Evolutionary conservation across 2,113 vertebrate species (phyloP), one percentile per base, ranked within the genome.

Genomic region (Conger conger): DNA sequence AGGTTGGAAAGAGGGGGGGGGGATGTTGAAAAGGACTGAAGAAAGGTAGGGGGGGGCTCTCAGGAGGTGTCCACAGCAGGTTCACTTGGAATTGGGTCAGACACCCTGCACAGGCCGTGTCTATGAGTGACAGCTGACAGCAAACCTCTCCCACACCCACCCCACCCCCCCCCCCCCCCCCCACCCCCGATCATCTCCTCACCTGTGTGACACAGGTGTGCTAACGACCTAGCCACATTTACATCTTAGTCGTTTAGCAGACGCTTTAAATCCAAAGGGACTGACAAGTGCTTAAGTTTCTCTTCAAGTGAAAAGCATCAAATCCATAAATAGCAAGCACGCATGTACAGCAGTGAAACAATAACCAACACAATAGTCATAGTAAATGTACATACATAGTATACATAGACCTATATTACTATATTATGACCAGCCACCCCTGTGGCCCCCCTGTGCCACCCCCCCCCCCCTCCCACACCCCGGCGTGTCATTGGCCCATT

Each of bases 401-500:
- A n/a, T n/a, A n/a, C n/a, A n/a, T n/a, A n/a, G n/a, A n/a, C n/a
- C n/a, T n/a, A n/a, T 23, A n/a, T 68, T 17, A 27, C 2, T 9
- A 57, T 33, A 78, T 53, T 30, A 37, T 4, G 9, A 0, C 23
- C 18, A 38, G 20, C 15, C 36, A 33, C 35, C 50, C 77, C n/a
- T 27, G 30, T 33, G 42, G 45, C 45, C 42, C 45, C 53, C 36
- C 45, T 76, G 37, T 36, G 15, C 40, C 37, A 45, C 84, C 68
- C 57, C 42, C 8, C 18, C 35, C 81, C 37, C 45, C 83, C 80
- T 80, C 36, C 76, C 40, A 20, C 23, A 7, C 76, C 27, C 76
- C 36, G 20, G 83, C 53, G 78, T 87, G 50, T 82, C 83, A 73
- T 82, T 85, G 80, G 42, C 38, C 57, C 20, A 79, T 79, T 79